phyloP scores from a whole-genome alignment of 2,113 vertebrate species.

The Gymnorhina tibicen region DNA sequence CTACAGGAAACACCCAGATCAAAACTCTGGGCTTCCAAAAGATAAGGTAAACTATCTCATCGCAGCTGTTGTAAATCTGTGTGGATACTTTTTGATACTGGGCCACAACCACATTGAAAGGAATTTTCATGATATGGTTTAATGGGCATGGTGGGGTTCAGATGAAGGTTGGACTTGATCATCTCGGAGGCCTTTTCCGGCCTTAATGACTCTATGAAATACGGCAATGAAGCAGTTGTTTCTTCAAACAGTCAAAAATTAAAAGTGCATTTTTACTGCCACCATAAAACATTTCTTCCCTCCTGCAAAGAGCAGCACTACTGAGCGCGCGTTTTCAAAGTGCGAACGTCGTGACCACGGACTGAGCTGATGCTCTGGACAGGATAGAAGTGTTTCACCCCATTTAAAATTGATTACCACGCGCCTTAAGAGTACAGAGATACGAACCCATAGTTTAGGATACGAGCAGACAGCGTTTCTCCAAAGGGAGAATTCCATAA shows the following conservation, averaged over 20 bases:
- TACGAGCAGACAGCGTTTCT: not conserved
- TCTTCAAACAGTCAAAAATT: not conserved
- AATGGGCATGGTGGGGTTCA: not conserved
- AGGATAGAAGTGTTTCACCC: not conserved
- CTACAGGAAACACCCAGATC: not conserved
- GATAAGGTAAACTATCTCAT: not conserved
- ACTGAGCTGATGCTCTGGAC: not conserved
- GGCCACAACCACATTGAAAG: not conserved
- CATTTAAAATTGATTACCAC: not conserved
- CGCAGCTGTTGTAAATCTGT: not conserved
- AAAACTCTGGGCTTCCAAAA: not conserved
- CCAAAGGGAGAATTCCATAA: not conserved
- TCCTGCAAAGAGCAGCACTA: not conserved
- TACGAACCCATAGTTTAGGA: not conserved
- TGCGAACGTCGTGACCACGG: accelerated
- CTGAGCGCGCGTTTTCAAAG: not conserved
- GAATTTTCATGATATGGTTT: not conserved
- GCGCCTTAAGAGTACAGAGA: not conserved
- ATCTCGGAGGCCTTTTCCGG: not conserved
- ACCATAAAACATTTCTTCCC: not conserved
- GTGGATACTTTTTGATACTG: not conserved
- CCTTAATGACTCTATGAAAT: not conserved
- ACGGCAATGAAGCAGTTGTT: not conserved
- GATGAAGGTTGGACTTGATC: not conserved
- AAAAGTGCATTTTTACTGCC: not conserved